Evolutionary conservation across 2,797 vertebrate genomes (phyloP), one percentile per base, ranked within the genome.

Genomic region (Ambastaia sidthimunki): DNA sequence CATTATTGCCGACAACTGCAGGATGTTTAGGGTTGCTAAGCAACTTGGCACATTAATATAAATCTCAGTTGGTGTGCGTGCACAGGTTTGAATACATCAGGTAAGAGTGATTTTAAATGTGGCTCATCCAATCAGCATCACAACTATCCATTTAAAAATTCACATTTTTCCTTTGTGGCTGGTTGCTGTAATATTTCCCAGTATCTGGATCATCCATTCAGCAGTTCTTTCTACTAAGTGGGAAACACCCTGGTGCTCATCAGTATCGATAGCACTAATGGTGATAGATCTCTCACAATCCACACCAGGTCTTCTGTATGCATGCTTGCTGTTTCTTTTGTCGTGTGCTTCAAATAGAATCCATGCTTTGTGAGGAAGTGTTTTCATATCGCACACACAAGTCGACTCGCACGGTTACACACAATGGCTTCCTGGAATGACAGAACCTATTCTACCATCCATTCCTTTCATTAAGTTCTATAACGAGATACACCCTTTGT

Each of bases 401-500:
- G 70, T 74, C 69, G 80, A 85, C 41, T 85, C 16, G 37, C 62
- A 71, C 7, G 47, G 68, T 71, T 71, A 57, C 48, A 73, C 77
- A 66, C 16, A 13, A 73, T 72, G 50, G 18, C 31, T 66, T 87
- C 50, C 50, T 37, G 73, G 77, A 66, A 80, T 80, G 89, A 90
- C 86, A 89, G 85, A 85, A 87, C 85, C 86, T 68, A 89, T 88
- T 91, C 83, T 65, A 83, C 88, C 84, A 87, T 86, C 86, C 87
- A 87, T 86, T 91, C 78, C 87, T 86, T 71, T 77, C 70, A 70
- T 80, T 77, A 74, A 52, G 41, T 21, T n/a, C 57, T n/a, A 59
- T 81, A 72, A 54, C 34, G 48, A 76, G 83, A 44, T 55, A 60
- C 50, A 76, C 54, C 67, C 60, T 82, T 68, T 74, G 75, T 78